Percentiles rank a stretch among this genome's conserved stretches.
phyloP scores from a whole-genome alignment of 2,888 invertebrate genomes.

The Tinea semifulvella region DNA sequence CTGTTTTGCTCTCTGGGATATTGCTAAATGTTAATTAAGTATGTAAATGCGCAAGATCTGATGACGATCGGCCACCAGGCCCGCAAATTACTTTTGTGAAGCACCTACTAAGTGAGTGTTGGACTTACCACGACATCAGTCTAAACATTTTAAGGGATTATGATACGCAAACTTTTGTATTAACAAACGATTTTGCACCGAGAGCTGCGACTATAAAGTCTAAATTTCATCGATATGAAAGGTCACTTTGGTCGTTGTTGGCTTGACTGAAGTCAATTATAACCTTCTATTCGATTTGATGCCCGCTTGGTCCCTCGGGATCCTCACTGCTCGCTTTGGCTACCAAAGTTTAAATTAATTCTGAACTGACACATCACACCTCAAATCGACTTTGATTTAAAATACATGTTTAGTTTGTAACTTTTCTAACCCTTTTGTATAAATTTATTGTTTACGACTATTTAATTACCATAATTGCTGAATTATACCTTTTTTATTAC shows the following conservation, averaged over 20 bases:
- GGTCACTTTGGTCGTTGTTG: slow-evolving; percentile 39
- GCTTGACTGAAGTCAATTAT: slow-evolving; percentile 50
- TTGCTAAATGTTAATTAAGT: slow-evolving; percentile 41
- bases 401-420: slow-evolving; percentile 23
- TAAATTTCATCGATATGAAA: slow-evolving; percentile 34
- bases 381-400: slow-evolving; percentile 43
- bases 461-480: neutral
- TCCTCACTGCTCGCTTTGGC: slow-evolving; percentile 47
- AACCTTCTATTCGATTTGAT: slow-evolving; percentile 61
- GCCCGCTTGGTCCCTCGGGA: slow-evolving; percentile 50
- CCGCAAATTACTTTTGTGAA: slow-evolving; percentile 48
- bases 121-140: slow-evolving; percentile 35
- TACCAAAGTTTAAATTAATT: slow-evolving; percentile 63
- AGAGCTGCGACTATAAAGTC: slow-evolving; percentile 27
- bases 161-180: slow-evolving; percentile 19
- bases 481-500: no score
- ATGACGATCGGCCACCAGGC: slow-evolving; percentile 41
- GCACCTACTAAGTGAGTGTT: slow-evolving; percentile 48
- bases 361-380: slow-evolving; percentile 56
- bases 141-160: slow-evolving; percentile 29
- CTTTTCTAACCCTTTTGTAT: neutral
- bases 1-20: slow-evolving; percentile 29
- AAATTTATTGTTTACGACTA: slow-evolving; percentile 5
- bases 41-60: slow-evolving; percentile 44
- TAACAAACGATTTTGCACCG: slow-evolving; percentile 22